A percentile compares a stretch with the other conserved stretches of the same genome.
These are phyloP conservation scores for Myripristis murdjan DNA, from an alignment of 2,797 vertebrate species.

Conservation along the genomic window DNA sequence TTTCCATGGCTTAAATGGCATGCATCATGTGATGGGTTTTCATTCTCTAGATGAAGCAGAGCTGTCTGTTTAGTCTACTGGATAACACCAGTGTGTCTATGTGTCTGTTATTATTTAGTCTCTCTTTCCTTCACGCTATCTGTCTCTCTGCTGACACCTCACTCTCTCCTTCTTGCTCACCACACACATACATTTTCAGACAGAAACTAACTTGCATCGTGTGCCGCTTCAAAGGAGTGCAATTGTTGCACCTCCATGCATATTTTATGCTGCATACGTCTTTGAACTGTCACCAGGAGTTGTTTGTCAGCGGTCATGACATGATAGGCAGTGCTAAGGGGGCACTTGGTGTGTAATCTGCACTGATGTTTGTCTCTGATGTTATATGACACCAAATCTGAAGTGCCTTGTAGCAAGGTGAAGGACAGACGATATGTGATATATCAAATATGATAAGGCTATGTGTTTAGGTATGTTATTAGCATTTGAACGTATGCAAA, in stretches of 20 bases:
- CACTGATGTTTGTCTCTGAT: constrained; percentile 19
- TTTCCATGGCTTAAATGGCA: constrained; percentile 7
- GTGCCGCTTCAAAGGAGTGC: constrained; percentile 1
- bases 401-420: constrained; percentile 27
- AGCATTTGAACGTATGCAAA: constrained; percentile 8
- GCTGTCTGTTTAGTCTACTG: constrained; percentile 29
- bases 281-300: constrained; percentile 11
- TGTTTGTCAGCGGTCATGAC: constrained; percentile 15
- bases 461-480: constrained; percentile 15
- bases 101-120: constrained; percentile 16
- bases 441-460: constrained; percentile 12
- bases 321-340: not conserved
- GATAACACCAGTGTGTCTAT: constrained; percentile 17
- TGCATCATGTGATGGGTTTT: not conserved
- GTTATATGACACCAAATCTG: constrained; percentile 30
- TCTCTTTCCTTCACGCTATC: constrained; percentile 7
- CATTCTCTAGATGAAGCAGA: constrained; percentile 18
- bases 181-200: constrained; percentile 2
- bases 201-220: not conserved
- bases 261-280: not conserved
- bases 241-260: not conserved
- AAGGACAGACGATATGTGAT: constrained; percentile 18
- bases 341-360: constrained; percentile 23
- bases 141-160: not conserved
- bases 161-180: constrained; percentile 2